Base-by-base conservation (phyloP, 1,140 invertebrate genomes). In the Diabrotica undecimpunctata region DNA sequence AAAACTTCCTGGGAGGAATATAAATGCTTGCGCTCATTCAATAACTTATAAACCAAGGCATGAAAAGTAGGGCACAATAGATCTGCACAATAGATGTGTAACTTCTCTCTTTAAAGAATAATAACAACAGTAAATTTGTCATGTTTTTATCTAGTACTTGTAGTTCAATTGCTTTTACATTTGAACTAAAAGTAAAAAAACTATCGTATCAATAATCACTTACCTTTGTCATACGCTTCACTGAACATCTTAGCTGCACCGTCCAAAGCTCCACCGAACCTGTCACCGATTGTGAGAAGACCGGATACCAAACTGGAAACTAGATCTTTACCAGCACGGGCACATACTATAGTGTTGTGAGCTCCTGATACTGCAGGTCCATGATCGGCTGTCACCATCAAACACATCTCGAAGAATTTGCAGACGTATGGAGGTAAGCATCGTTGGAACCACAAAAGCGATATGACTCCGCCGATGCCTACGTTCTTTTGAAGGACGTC, bases 361-460 rank as follows among this genome's bases (percentile, higher is more conserved):
- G 97, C 97, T 12, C 97, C 98, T 7, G 95, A 97, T 0, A 99
- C 98, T 9, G 97, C 98, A 0, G 98, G 97, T 35, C 97, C 98
- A 79, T 99, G 98, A 83, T 99, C 98, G 56, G 98, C 98, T 0
- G 98, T 99, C 38, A 99, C 92, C 89, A 99, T 98, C 37, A 99
- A 82, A 75, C 96, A 97, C 93, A 99, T 98, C 83, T 99, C 98
- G 70, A 99, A 90, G 84, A 99, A 99, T 81, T 97, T 97, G 78
- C 93, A 94, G 35, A 96, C 96, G 79, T 96, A 96, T 0, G 89
- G 82, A 0, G 97, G 97, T 11, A 99, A 82, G 74, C 95, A 93
- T 50, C 96, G 87, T 79, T 99, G 97, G 87, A 99, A 99, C 98
- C 98, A 99, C 5, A 99, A 82, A 50, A 99, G 81, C 36, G 95